Base-by-base conservation (phyloP, 2,888 invertebrate genomes). In the Hermaeophaga mercurialis region DNA sequence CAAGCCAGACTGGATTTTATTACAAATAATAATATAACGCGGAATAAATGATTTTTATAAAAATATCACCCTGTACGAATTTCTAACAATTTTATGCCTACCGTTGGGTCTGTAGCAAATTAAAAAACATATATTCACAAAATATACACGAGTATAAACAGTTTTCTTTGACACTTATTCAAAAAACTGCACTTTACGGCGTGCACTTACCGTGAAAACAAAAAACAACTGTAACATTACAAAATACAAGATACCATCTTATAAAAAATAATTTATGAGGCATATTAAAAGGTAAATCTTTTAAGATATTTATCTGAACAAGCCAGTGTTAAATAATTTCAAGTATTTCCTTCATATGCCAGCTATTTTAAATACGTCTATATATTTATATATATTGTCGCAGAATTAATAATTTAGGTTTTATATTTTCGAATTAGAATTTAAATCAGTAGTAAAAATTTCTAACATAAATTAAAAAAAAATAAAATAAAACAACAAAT, bases 231-330 rank as follows among this genome's bases (percentile, higher is more conserved):
- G 36, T 50, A 50, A 44, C 50, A 54, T 36, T 53, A 45, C 47
- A 46, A 55, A 15, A 19, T 47, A 44, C 18, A 17, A 55, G 59
- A 59, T 59, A 59, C 12, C 44, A 59, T 61, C 55, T 58, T 41
- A 46, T 22, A 38, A 47, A 57, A 61, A 59, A 63, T 61, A 59
- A 63, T 63, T 63, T 63, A 63, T 61, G 54, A 48, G 57, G 59
- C 41, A 49, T 58, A 63, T 63, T 60, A 58, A 54, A 48, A 28
- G 58, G 58, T 63, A 54, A 60, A 63, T 56, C 60, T 52, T 58
- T 53, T 39, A 22, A 63, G 62, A 63, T 63, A 45, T 26, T 48
- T 58, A 63, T 63, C 62, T 22, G 48, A 60, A 58, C 62, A 56
- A 56, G 48, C 54, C 59, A 39, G 60, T 58, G 59, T 59, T 54